Base-by-base conservation (phyloP, 2,797 vertebrate species). In the Salarias fasciatus region DNA sequence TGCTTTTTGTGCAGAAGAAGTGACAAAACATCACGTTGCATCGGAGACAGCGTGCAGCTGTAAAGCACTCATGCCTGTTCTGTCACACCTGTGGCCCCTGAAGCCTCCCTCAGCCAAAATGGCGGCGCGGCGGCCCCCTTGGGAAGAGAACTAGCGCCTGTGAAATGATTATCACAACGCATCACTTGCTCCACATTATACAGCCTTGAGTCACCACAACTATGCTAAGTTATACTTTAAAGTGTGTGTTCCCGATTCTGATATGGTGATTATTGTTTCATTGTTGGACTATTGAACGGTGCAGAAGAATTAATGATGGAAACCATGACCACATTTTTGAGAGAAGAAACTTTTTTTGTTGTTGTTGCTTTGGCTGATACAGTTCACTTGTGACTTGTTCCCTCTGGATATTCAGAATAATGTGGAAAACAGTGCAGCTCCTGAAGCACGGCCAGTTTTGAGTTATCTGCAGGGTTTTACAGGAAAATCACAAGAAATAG, bases 31-130 rank as follows among this genome's bases (percentile, higher is more conserved):
- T 38, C 13, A 9, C 10, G 2, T 7, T 38, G 40, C 8, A 18
- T 3, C 12, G 8, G 45, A 36, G 10, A 31, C 41, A 14, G 67
- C 43, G 48, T 29, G 43, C 3, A 18, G 31, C 50, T 0, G 29
- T 42, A 29, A 53, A 51, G 38, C 2, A 13, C 38, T 38, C 30
- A 46, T 58, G 48, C 41, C 5, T 5, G 15, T 30, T 54, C 55
- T 12, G 6, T 3, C 46, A 45, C 59, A 74, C 45, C 66, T 57
- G 54, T 33, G 9, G 44, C 41, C n/a, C n/a, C 45, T 33, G n/a
- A 29, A 33, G 13, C 11, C 35, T 37, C 35, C 43, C 36, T 33
- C 38, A 38, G 47, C 47, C 63, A 46, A 42, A 51, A 49, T 37
- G 45, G 30, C 4, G 8, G 29, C 5, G 18, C 11, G 28, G 28